These are phyloP conservation scores for Meriones psammophilus DNA, from an alignment of 2,797 vertebrate species.

Conservation along the genomic window DNA sequence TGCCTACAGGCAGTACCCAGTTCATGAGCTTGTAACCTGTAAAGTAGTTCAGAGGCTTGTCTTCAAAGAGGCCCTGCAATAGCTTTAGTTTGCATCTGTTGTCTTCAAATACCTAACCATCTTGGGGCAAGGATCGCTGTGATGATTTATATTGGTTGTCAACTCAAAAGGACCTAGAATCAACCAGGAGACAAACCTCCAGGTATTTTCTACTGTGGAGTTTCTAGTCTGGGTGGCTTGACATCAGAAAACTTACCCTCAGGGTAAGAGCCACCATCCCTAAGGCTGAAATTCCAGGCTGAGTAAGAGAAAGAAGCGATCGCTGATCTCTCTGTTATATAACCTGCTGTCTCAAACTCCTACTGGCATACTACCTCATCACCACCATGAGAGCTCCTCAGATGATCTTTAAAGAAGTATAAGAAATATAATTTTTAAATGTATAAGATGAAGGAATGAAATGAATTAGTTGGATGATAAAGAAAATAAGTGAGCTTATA, in stretches of 20 bases:
- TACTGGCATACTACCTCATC: neutral
- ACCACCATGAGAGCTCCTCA: neutral
- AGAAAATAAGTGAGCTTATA: neutral
- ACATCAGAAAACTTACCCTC: neutral
- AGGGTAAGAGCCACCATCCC: neutral
- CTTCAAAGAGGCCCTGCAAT: neutral
- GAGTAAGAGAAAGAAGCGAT: neutral
- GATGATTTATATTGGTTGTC: neutral
- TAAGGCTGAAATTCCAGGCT: neutral
- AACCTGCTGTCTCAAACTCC: neutral
- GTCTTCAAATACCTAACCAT: neutral
- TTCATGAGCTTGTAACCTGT: neutral
- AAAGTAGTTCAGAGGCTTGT: neutral
- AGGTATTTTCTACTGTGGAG: neutral
- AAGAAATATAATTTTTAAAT: neutral
- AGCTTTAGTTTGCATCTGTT: neutral
- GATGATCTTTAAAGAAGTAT: neutral
- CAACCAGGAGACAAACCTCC: neutral
- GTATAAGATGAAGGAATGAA: constrained; percentile 6
- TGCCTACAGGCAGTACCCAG: neutral
- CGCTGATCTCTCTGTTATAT: neutral
- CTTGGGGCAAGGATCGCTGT: neutral
- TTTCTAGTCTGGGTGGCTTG: neutral
- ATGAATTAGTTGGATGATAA: neutral
- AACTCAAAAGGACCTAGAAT: neutral